Conservation (phyloP, 1,140 invertebrate genomes). For the Magallana gigas region DNA sequence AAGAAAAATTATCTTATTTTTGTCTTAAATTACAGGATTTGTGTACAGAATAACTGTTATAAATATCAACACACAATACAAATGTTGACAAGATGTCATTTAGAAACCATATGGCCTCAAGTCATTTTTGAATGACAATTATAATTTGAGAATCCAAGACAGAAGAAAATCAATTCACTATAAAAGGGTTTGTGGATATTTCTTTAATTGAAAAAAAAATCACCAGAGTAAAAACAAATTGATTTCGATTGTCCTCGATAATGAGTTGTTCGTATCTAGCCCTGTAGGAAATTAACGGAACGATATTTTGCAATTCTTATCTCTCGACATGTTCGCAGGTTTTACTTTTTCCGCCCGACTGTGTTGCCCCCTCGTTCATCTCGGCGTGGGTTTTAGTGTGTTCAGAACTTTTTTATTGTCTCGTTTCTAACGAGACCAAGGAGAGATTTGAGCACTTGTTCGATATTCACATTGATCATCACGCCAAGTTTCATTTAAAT, state of each 20-base stretch:
- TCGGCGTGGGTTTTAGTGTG: background rate
- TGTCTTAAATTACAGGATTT: slow-evolving; percentile 3
- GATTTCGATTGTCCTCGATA: slow-evolving; percentile 7
- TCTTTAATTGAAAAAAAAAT: slow-evolving; percentile 9
- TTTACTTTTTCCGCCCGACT: background rate
- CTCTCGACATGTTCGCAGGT: background rate
- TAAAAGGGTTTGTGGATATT: no score
- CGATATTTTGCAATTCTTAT: slow-evolving; percentile 13
- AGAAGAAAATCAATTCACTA: no score
- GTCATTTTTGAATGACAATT: no score
- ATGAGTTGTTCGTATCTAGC: background rate
- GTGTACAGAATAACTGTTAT: no score
- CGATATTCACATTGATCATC: slow-evolving; percentile 20
- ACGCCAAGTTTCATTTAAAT: slow-evolving; percentile 23
- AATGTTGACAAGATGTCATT: no score
- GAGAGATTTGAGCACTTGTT: background rate
- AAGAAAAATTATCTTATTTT: slow-evolving; percentile 4
- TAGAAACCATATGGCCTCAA: no score
- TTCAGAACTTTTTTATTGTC: background rate
- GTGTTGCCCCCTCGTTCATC: background rate
- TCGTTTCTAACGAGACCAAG: slow-evolving; percentile 4
- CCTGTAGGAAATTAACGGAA: slow-evolving; percentile 18
- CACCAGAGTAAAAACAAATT: background rate
- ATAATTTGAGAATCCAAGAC: no score
- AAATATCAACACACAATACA: no score